A percentile compares a stretch with the other conserved stretches of the same genome.
phyloP scores from a whole-genome alignment of 2,113 vertebrate species.

The Taurulus bubalis region DNA sequence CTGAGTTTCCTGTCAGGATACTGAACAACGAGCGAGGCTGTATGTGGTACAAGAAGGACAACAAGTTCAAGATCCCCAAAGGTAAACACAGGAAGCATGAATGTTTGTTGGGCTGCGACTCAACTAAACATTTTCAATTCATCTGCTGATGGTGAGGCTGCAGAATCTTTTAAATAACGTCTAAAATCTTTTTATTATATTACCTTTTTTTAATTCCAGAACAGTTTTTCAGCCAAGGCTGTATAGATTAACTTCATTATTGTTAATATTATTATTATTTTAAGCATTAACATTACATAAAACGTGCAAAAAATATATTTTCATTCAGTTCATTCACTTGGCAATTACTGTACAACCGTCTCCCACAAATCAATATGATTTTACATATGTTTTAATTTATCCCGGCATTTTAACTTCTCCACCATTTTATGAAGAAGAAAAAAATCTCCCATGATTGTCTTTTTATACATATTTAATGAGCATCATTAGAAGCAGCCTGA shows the following conservation, averaged over 20 bases:
- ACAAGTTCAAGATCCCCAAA: conserved; percentile 98
- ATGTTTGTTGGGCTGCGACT: neutral
- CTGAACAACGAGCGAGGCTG: conserved; percentile 85
- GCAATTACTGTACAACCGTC: neutral
- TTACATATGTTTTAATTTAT: neutral
- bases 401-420: neutral
- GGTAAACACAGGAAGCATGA: conserved; percentile 75
- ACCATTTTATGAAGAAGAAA: neutral
- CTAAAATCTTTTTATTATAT: too few species aligned
- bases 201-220: neutral
- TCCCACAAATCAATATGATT: neutral
- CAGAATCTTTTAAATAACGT: too few species aligned
- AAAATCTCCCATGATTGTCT: neutral
- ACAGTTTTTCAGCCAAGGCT: neutral
- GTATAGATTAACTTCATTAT: neutral
- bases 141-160: neutral
- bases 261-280: neutral
- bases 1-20: conserved; percentile 89
- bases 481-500: neutral
- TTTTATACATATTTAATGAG: neutral
- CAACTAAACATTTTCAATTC: neutral
- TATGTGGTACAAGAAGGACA: conserved; percentile 97
- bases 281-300: neutral
- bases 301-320: neutral
- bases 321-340: neutral